Base-by-base conservation (phyloP, 2,113 vertebrate genomes). In the Rhizomys pruinosus region DNA sequence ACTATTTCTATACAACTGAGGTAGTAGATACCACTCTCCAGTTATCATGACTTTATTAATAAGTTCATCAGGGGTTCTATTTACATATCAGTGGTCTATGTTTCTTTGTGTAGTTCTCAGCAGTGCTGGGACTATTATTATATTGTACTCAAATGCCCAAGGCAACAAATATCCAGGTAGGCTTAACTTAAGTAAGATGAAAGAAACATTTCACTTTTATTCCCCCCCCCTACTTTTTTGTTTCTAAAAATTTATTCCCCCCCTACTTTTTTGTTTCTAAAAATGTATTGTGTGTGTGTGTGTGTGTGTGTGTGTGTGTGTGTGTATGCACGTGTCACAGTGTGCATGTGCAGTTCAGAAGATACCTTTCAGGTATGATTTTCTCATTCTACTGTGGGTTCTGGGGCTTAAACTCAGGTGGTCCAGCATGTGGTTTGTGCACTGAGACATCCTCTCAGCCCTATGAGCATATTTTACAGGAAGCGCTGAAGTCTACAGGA, bases 1-100 rank as follows among this genome's bases (percentile, higher is more conserved):
- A 55, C 20, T 76, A 84, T 90, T 84, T 85, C 8, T 85, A 3
- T 59, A 27, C 22, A 69, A 63, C 86, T 91, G 91, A 72, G 74
- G 59, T 1, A 78, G 22, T 5, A 87, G 42, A 73, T 82, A n/a
- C 9, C 59, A 78, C 73, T 59, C n/a, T 87, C 68, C 19, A 63
- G 0, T 61, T 87, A 47, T 0, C 66, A n/a, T 63, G 32, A 55
- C 69, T 89, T 61, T 7, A 0, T 57, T 87, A 84, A 87, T 87
- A 84, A 87, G 69, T 9, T 34, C 15, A n/a, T 15, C 10, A 25
- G 78, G 29, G 23, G 27, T 73, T 9, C 12, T 23, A 74, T 25
- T n/a, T 52, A 47, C 29, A 42, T 11, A 13, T 5, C 13, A 55
- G 9, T 20, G 25, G 20, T 76, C 76, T 69, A 29, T 22, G n/a